Base-by-base conservation (phyloP, 2,888 invertebrate genomes). In the Diachrysia chrysitis region DNA sequence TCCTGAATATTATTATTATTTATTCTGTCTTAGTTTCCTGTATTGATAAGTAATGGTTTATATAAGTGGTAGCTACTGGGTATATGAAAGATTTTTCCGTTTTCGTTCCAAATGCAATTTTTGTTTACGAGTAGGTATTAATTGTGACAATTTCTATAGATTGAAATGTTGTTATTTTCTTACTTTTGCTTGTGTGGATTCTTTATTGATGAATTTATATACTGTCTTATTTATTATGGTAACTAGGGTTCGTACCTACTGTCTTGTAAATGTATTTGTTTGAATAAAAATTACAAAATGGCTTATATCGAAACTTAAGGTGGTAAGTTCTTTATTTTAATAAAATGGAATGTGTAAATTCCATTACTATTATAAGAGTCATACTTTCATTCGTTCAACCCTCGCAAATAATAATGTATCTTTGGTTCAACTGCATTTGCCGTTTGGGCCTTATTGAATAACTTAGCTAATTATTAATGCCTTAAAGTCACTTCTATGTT, bases 341-440 rank as follows among this genome's bases (percentile, higher is more conserved):
- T 53, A 25, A 21, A 46, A 54, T 63, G 53, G 55, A 60, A 42
- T 35, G 51, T 48, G 48, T 7, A 57, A 6, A 37, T 35, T 60
- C 42, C 23, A 46, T 42, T 70, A 32, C 62, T 56, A 66, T 72
- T 73, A 93, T 93, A 92, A 93, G 92, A 93, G 92, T 82, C 77
- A 93, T 93, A 93, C 92, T 92, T 93, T 93, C 82, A 84, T 79
- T 92, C 93, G 85, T 90, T 94, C 93, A 92, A 90, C 93, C 93
- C 93, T 93, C 93, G 93, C 86, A 89, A 87, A 88, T 84, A 76
- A 89, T 86, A 85, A 79, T 74, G 76, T 63, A 63, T 80, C 77
- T 81, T 78, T 78, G 81, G 75, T 74, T 62, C 60, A 42, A 62
- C 70, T 76, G 79, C 69, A 62, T 59, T 61, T 62, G 66, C 72